Conservation (phyloP, 2,797 vertebrate species). For the Furcifer pardalis region DNA sequence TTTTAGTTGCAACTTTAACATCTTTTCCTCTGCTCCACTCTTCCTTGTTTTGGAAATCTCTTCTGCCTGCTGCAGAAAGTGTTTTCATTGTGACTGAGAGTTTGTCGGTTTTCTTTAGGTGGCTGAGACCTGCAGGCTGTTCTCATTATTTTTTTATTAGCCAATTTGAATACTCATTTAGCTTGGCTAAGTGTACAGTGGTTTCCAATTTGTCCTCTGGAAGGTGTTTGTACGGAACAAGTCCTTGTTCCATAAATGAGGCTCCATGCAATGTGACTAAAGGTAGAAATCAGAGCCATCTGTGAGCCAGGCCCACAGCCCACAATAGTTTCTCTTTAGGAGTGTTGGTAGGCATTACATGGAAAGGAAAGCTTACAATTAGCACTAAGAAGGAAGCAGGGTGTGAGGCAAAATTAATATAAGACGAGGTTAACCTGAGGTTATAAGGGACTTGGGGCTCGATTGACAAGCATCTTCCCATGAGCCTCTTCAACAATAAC, state of each 20-base stretch:
- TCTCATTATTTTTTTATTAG: slow-evolving; percentile 74
- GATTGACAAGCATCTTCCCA: not conserved
- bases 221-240: slow-evolving; percentile 25
- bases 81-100: slow-evolving; percentile 53
- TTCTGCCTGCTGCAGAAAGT: not conserved
- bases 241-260: slow-evolving; percentile 25
- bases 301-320: not conserved
- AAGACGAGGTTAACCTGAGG: too few species aligned
- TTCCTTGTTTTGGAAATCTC: slow-evolving; percentile 57
- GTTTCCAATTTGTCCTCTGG: slow-evolving; percentile 56
- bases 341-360: not conserved
- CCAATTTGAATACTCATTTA: slow-evolving; percentile 70
- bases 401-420: not conserved
- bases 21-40: accelerated
- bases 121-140: slow-evolving; percentile 63
- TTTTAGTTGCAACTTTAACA: not conserved
- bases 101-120: slow-evolving; percentile 70
- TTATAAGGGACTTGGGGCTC: not conserved
- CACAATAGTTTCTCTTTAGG: not conserved
- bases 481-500: too few species aligned
- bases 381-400: not conserved
- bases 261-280: slow-evolving; percentile 9
- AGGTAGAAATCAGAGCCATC: not conserved
- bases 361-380: not conserved
- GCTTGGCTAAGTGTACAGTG: slow-evolving; percentile 44